Conservation (phyloP, 2,113 vertebrate genomes). For the Lasiurus cinereus region DNA sequence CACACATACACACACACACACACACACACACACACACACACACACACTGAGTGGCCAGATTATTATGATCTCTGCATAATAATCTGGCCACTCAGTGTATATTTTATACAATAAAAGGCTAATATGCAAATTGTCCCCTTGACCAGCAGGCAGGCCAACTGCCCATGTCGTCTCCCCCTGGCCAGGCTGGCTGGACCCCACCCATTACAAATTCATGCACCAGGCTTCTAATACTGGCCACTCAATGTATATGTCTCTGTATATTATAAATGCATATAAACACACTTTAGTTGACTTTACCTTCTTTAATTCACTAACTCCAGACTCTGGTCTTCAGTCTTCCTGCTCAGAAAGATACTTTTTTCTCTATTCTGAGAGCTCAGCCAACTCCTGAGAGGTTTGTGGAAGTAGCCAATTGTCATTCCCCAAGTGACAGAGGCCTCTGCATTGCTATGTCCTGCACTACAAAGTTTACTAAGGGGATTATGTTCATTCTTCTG, state of each 20-base stretch:
- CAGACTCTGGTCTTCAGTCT: neutral
- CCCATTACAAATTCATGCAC: no score
- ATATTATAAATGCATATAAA: slow-evolving; percentile 50
- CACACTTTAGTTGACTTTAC: slow-evolving; percentile 28
- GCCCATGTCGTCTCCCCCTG: no score
- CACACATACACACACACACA: no score
- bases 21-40: no score
- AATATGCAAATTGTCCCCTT: no score
- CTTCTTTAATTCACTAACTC: slow-evolving; percentile 46
- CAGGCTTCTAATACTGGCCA: no score
- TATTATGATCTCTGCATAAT: no score
- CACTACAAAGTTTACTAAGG: neutral
- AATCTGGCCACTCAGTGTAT: no score
- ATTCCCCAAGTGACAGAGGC: neutral
- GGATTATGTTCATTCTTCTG: neutral
- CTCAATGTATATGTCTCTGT: neutral
- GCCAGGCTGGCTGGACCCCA: no score
- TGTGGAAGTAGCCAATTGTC: slow-evolving; percentile 7
- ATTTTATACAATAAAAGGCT: no score
- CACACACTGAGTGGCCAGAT: no score
- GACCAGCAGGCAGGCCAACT: no score
- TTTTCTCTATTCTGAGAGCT: neutral
- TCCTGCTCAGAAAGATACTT: slow-evolving; percentile 43
- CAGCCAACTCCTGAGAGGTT: slow-evolving; percentile 3
- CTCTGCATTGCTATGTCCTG: slow-evolving; percentile 17